These are phyloP conservation scores for Pterocles burchelli DNA, from an alignment of 2,113 vertebrate genomes.

Conservation along the genomic window DNA sequence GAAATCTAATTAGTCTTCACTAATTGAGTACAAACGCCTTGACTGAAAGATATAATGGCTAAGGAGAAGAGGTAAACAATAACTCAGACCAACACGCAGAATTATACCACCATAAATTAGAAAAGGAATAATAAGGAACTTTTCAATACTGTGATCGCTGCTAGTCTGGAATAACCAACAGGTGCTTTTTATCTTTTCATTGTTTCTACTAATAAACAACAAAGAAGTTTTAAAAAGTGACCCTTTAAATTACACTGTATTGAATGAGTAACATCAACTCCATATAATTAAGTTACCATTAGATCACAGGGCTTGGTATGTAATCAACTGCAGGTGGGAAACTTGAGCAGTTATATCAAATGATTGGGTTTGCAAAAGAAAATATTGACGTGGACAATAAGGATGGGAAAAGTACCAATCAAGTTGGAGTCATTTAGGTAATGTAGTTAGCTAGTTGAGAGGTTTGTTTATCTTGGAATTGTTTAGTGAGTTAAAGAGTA, in stretches of 20 bases:
- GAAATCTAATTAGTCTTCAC: constrained; percentile 9
- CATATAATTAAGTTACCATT: constrained; percentile 21
- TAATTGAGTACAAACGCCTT: constrained; percentile 5
- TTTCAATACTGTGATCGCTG: neutral
- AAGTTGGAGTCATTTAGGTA: neutral
- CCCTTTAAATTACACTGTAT: neutral
- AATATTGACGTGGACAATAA: constrained; percentile 11
- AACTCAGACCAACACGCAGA: neutral
- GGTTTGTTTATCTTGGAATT: constrained; percentile 16
- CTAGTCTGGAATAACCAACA: neutral
- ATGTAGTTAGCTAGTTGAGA: neutral
- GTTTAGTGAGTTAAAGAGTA: neutral
- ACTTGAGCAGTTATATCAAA: neutral
- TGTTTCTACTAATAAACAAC: neutral
- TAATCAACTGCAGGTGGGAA: constrained; percentile 4
- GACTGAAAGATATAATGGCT: neutral
- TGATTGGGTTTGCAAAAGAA: neutral
- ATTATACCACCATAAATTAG: neutral
- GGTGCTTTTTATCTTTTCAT: neutral
- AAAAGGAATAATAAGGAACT: neutral
- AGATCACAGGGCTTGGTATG: neutral
- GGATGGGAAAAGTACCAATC: neutral
- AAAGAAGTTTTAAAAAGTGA: neutral
- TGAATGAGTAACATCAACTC: neutral
- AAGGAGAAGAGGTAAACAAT: neutral